Conservation (phyloP, 2,797 vertebrate species). For the Aulostomus chinensis region DNA sequence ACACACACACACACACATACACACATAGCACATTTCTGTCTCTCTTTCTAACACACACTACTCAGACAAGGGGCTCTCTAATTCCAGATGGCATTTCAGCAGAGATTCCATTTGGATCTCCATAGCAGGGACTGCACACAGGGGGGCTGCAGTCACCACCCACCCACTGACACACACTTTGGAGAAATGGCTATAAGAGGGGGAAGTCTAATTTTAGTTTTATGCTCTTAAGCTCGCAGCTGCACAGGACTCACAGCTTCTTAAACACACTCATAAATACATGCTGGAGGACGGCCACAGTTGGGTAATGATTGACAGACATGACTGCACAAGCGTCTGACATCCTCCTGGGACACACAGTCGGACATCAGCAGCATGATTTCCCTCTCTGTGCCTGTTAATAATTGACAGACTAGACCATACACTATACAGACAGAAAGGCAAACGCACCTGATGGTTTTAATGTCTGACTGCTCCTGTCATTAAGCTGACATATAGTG, state of each 20-base stretch:
- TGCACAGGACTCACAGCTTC: slow-evolving; percentile 56
- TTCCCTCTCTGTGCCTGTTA: slow-evolving; percentile 20
- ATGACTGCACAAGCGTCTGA: slow-evolving; percentile 43
- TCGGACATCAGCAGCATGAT: slow-evolving; percentile 19
- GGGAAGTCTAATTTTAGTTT: slow-evolving; percentile 73
- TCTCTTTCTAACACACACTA: slow-evolving; percentile 14
- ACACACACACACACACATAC: slow-evolving; percentile 12
- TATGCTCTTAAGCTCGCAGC: slow-evolving; percentile 65
- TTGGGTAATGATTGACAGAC: slow-evolving; percentile 69
- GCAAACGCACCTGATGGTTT: slow-evolving; percentile 25
- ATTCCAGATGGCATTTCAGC: slow-evolving; percentile 75
- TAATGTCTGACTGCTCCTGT: slow-evolving; percentile 11
- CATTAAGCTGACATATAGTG: no score
- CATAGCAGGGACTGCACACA: slow-evolving; percentile 63
- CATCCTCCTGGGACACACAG: slow-evolving; percentile 47
- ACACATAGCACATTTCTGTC: no score
- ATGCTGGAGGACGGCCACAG: slow-evolving; percentile 42
- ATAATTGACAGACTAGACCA: slow-evolving; percentile 45
- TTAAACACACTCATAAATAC: slow-evolving; percentile 46
- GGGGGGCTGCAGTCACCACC: slow-evolving; percentile 49
- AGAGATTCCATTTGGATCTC: slow-evolving; percentile 71
- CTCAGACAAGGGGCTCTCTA: slow-evolving; percentile 69
- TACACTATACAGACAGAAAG: slow-evolving; percentile 21
- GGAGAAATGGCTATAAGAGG: slow-evolving; percentile 58
- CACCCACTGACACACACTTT: slow-evolving; percentile 42